A percentile compares a stretch with the other conserved stretches of the same genome.
Evolutionary conservation across 2,113 vertebrate species (phyloP).

Genomic region (Gnathonemus echidnorhynchus): DNA sequence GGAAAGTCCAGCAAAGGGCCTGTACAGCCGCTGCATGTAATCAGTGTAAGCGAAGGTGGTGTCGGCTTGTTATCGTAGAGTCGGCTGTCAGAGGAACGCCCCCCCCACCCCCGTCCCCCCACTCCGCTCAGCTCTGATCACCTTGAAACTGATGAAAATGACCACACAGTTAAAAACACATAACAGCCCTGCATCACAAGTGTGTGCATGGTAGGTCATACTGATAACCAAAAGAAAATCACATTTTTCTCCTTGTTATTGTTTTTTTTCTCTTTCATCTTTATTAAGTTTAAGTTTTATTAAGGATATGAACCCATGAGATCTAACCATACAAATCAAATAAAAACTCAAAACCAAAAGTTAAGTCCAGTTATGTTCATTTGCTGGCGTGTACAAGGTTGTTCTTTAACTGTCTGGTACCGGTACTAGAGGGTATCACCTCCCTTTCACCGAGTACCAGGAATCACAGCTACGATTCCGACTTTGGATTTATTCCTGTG

Average conservation of each 20-base stretch:
- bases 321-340: background rate
- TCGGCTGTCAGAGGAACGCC: slow-evolving; percentile 47
- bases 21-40: slow-evolving; percentile 40
- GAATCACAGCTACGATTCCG: background rate
- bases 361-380: background rate
- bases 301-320: background rate
- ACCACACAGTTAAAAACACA: slow-evolving; percentile 25
- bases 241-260: background rate
- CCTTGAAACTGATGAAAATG: slow-evolving; percentile 48
- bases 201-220: background rate
- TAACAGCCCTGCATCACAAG: background rate
- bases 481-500: background rate
- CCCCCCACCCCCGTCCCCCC: slow-evolving; percentile 29
- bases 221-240: background rate
- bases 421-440: background rate
- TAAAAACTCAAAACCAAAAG: background rate
- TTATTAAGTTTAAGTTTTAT: background rate
- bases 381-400: background rate
- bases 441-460: background rate
- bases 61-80: slow-evolving; percentile 45
- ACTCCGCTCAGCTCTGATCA: slow-evolving; percentile 41
- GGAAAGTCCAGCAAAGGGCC: background rate
- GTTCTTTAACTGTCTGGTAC: background rate
- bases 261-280: background rate
- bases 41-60: slow-evolving; percentile 47